These are phyloP conservation scores for Anoplius nigerrimus DNA, from an alignment of 2,888 invertebrate species.

Conservation along the genomic window DNA sequence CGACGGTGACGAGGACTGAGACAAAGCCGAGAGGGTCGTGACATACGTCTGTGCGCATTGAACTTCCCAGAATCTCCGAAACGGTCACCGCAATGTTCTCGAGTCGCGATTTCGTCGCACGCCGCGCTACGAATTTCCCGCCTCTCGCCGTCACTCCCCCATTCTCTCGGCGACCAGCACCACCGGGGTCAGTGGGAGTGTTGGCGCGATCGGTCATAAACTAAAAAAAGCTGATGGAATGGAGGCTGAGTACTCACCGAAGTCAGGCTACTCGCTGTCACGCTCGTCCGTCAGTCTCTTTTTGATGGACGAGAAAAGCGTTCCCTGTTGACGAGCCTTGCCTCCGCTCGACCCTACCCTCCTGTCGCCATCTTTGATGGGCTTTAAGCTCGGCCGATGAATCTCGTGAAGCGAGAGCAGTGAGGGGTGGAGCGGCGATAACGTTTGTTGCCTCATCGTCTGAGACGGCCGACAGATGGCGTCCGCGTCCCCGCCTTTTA, in stretches of 20 bases:
- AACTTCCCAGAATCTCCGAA: conserved; percentile 65
- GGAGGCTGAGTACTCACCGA: conserved; percentile 43
- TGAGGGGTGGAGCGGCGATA: conserved; percentile 29
- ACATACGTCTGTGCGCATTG: conserved; percentile 71
- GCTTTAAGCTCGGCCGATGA: conserved; percentile 51
- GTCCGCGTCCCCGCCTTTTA: conserved; percentile 13
- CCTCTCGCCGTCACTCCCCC: background rate
- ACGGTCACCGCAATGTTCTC: background rate
- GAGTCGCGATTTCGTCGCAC: background rate
- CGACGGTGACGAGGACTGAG: conserved; percentile 1
- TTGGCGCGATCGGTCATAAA: background rate
- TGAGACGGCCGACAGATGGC: conserved; percentile 40
- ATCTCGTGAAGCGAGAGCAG: conserved; percentile 33
- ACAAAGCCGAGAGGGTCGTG: too few species aligned
- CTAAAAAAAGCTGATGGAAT: background rate
- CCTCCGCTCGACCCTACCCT: conserved; percentile 64
- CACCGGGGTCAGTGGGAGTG: background rate
- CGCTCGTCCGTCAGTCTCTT: conserved; percentile 25
- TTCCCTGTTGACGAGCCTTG: conserved; percentile 53
- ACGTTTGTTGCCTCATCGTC: conserved; percentile 15
- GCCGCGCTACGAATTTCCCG: background rate
- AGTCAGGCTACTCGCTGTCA: conserved; percentile 16
- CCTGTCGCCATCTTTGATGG: conserved; percentile 71
- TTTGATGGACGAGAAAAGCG: conserved; percentile 50
- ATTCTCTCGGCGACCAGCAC: too few species aligned